These are phyloP conservation scores for Caranx ignobilis DNA, from an alignment of 2,113 vertebrate genomes.

Conservation along the genomic window DNA sequence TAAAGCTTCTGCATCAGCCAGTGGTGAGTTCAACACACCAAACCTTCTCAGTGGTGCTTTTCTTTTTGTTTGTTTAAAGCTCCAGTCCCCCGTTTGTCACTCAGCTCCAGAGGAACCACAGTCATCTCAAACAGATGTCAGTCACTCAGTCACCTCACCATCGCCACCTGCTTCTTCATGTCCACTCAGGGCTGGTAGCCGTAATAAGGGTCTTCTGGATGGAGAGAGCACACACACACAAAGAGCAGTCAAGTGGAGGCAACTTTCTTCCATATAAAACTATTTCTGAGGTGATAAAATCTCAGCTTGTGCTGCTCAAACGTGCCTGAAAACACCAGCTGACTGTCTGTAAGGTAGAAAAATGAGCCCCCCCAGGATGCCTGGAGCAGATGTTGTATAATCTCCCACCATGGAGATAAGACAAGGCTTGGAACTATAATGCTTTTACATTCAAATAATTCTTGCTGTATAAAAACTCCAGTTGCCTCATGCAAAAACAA, in stretches of 20 bases:
- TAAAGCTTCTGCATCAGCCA: conserved; percentile 15
- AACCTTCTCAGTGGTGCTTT: conserved; percentile 17
- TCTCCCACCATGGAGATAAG: too few relatives aligned
- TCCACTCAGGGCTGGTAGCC: conserved; percentile 79
- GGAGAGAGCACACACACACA: conserved; percentile 31
- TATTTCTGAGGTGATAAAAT: too few relatives aligned
- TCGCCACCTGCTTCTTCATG: not conserved
- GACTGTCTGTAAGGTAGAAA: too few relatives aligned
- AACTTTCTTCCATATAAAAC: too few relatives aligned
- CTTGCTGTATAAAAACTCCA: too few relatives aligned
- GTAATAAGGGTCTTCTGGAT: conserved; percentile 79
- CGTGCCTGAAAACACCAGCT: too few relatives aligned
- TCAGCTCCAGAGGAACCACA: conserved; percentile 43
- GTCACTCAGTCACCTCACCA: not conserved
- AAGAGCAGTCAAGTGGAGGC: not conserved
- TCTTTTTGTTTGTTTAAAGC: not conserved
- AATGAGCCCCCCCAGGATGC: too few relatives aligned
- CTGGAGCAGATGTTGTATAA: too few relatives aligned
- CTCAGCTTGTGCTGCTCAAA: too few relatives aligned
- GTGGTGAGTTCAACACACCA: conserved; percentile 16
- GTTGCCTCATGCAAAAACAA: too few relatives aligned
- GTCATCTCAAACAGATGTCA: conserved; percentile 34
- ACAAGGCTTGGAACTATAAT: too few relatives aligned
- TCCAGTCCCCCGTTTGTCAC: not conserved
- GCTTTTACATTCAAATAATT: too few relatives aligned